Conservation (phyloP, 2,888 invertebrate species). For the Cantharis lateralis region DNA sequence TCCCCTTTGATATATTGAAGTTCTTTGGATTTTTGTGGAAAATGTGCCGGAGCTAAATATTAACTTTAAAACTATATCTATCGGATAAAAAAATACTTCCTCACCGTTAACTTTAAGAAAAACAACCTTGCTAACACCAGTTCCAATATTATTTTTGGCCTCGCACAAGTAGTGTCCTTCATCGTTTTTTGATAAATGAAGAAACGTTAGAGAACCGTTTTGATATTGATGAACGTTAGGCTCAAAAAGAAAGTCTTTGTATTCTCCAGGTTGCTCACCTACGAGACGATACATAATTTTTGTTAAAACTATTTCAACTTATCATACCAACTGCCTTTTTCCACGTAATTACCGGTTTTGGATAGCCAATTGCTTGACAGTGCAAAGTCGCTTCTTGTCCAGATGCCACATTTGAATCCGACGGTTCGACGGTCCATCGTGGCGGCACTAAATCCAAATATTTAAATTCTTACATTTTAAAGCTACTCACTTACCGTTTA, state of each 20-base stretch:
- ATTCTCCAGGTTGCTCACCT: slow-evolving; percentile 73
- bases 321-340: slow-evolving; percentile 79
- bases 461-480: not conserved
- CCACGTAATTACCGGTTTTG: slow-evolving; percentile 87
- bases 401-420: slow-evolving; percentile 79
- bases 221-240: slow-evolving; percentile 76
- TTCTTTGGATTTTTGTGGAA: slow-evolving; percentile 80
- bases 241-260: slow-evolving; percentile 81
- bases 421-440: slow-evolving; percentile 85
- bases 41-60: slow-evolving; percentile 77
- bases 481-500: slow-evolving; percentile 67
- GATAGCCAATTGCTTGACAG: slow-evolving; percentile 92
- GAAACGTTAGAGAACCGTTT: slow-evolving; percentile 84
- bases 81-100: slow-evolving; percentile 42
- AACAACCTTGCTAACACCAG: slow-evolving; percentile 90
- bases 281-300: not conserved
- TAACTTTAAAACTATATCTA: not conserved
- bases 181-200: slow-evolving; percentile 81
- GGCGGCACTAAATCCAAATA: slow-evolving; percentile 75
- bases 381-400: slow-evolving; percentile 83
- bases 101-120: slow-evolving; percentile 88
- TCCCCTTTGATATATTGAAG: slow-evolving; percentile 82
- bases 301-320: not conserved
- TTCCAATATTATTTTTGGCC: slow-evolving; percentile 90
- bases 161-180: slow-evolving; percentile 92